These are phyloP conservation scores for Nycticebus coucang DNA, from an alignment of 2,113 vertebrate genomes.

Conservation along the genomic window DNA sequence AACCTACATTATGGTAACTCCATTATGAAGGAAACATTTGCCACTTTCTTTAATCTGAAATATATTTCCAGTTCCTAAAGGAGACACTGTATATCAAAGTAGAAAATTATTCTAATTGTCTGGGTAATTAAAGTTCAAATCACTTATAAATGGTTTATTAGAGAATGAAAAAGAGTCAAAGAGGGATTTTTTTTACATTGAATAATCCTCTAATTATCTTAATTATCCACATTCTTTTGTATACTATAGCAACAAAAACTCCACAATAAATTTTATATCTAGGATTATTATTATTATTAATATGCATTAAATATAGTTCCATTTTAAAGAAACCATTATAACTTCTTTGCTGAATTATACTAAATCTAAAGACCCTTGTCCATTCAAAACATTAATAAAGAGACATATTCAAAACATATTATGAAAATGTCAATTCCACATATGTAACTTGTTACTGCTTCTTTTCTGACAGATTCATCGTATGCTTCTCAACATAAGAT, in stretches of 20 bases:
- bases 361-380: not conserved
- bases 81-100: not conserved
- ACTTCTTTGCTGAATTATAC: not conserved
- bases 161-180: not conserved
- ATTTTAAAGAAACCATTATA: not conserved
- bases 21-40: not conserved
- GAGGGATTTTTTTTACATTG: not conserved
- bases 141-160: not conserved
- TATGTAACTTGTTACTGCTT: not conserved
- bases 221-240: not conserved
- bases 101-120: not conserved
- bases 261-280: not conserved
- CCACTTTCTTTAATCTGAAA: slow-evolving; percentile 17
- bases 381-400: not conserved
- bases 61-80: not conserved
- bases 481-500: not conserved
- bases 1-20: not conserved
- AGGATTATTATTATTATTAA: not conserved
- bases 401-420: not conserved
- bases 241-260: not conserved
- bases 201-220: not conserved
- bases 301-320: not conserved
- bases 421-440: not conserved
- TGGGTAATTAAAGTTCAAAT: not conserved
- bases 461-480: not conserved